phyloP scores from a whole-genome alignment of 2,888 invertebrate species.

The Epinotia ramella region DNA sequence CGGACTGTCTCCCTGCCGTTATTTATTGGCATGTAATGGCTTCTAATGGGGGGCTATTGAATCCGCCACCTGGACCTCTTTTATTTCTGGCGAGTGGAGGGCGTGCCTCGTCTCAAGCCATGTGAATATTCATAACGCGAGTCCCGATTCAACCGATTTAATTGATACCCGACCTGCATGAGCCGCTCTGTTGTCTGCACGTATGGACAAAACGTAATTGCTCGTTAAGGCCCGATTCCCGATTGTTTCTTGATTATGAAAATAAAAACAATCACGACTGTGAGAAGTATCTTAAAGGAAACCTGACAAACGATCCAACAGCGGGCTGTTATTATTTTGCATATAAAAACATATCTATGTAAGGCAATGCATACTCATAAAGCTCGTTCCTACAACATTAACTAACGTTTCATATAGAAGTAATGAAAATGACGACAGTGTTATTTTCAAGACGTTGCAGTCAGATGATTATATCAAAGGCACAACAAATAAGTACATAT shows the following conservation, averaged over 20 bases:
- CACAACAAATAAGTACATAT: constrained; percentile 75
- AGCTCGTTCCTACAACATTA: constrained; percentile 47
- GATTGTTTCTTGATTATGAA: constrained; percentile 80
- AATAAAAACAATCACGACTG: constrained; percentile 67
- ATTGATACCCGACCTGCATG: constrained; percentile 69
- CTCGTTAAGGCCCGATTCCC: constrained; percentile 78
- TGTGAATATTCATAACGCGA: constrained; percentile 79
- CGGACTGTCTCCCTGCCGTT: constrained; percentile 75
- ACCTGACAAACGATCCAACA: constrained; percentile 59
- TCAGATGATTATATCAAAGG: constrained; percentile 76
- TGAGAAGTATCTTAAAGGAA: constrained; percentile 63
- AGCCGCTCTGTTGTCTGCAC: constrained; percentile 59
- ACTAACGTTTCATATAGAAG: constrained; percentile 33
- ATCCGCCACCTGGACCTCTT: constrained; percentile 80
- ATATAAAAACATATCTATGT: constrained; percentile 30
- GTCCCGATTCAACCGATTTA: constrained; percentile 70
- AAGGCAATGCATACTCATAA: constrained; percentile 22
- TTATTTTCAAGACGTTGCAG: constrained; percentile 50
- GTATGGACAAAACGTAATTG: constrained; percentile 79
- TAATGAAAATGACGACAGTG: constrained; percentile 43
- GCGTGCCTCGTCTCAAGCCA: constrained; percentile 60
- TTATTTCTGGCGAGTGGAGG: constrained; percentile 66
- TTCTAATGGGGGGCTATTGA: constrained; percentile 83
- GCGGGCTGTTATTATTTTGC: constrained; percentile 37
- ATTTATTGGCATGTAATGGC: constrained; percentile 84